Evolutionary conservation across 2,797 vertebrate species (phyloP), one percentile per base, ranked within the genome.

Genomic region (Sebastes matsubarae): DNA sequence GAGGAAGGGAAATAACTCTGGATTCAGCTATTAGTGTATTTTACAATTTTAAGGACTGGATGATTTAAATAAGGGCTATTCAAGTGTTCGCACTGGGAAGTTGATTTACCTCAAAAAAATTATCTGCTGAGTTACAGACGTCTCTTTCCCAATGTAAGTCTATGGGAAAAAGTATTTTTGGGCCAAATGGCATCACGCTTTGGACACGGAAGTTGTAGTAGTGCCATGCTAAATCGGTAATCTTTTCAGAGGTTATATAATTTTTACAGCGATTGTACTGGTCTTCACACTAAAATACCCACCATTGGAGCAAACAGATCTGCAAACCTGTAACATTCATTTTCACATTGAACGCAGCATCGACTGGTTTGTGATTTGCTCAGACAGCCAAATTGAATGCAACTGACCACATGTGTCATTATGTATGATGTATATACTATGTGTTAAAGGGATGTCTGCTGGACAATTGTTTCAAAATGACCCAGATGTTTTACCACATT

Each of bases 401-500:
- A 60, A 27, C 32, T 58, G 30, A 63, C 11, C 18, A 34, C 10
- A 36, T 36, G 8, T 57, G 13, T 58, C 30, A 8, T 52, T 16
- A 30, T 8, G 2, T 72, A 4, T 20, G 22, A 18, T 36, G 6
- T 8, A n/a, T 8, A n/a, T 27, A 14, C 16, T n/a, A 9, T 50
- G 10, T n/a, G 29, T 82, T 46, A 78, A 76, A 83, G 66, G 46
- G 65, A 80, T 16, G 14, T 34, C 83, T 72, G 27, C 32, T 60
- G 69, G 66, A 88, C 50, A 68, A 29, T 61, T 82, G 71, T 71
- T 86, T 24, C 82, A 86, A 87, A 92, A 91, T 68, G 80, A 91
- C 76, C 84, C 66, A 75, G 71, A 92, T 85, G 42, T 85, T 79
- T 89, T 72, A 88, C 70, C 91, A 93, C 90, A 85, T 92, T 94